Base-by-base conservation (phyloP, 2,888 invertebrate species). In the Ornithoptera priamus region DNA sequence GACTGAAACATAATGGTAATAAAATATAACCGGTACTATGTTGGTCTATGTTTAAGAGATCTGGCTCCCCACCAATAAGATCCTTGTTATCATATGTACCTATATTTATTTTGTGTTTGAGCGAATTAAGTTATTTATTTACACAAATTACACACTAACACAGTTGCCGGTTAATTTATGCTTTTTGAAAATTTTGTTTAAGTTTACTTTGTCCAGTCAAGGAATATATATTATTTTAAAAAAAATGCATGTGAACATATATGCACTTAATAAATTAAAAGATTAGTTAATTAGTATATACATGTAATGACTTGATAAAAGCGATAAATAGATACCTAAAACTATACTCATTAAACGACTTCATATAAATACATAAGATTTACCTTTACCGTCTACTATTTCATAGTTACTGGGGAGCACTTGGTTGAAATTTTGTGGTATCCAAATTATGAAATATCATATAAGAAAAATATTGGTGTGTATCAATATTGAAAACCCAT, bases 301-400 rank as follows among this genome's bases (percentile, higher is more conserved):
- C 56, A 36, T 17, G 57, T 61, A 69, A 20, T 22, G 10, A 1
- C 46, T 39, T 56, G 65, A 69, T 56, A 68, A 63, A 36, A 20
- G 20, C 15, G 63, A 68, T 68, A 68, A 68, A 18, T 46, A 46
- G 24, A 62, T 58, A 67, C 46, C 30, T 36, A 62, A 57, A 58
- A 42, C 24, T 20, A n/a, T 39, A 39, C 17, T 15, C 53, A 67
- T 42, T 24, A 30, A 60, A 39, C 22, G 50, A 30, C 12, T 60
- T 57, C 30, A 60, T 67, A 30, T 30, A 30, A 1, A 67, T 66
- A 65, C 56, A 67, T 67, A 67, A 62, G 42, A 17, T 20, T 24
- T 62, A 42, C 42, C 12, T 42, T 30, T 46, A 10, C 39, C 39
- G 56, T 56, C 53, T 5, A 67, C 56, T 42, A 62, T 62, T 67